Evolutionary conservation across 2,797 vertebrate genomes (phyloP).

Genomic region (Enteromius radiatus): DNA sequence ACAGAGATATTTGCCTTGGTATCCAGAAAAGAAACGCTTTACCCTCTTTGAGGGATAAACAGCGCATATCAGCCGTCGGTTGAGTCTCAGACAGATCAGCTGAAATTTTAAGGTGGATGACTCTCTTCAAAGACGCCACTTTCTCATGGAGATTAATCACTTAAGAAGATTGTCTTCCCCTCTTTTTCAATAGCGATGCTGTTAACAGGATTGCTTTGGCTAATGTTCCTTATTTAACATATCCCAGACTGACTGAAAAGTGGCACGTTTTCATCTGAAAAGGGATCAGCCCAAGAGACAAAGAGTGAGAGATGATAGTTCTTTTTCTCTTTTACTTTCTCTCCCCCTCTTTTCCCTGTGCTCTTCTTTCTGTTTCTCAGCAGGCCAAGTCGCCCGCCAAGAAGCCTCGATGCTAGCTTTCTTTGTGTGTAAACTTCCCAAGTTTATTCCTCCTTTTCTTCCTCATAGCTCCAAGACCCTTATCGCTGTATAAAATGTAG

Average conservation of each 20-base stretch:
- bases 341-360: constrained; percentile 24
- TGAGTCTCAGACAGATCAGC: constrained; percentile 49
- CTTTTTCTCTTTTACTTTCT: constrained; percentile 48
- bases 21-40: neutral
- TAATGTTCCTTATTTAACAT: constrained; percentile 75
- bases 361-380: constrained; percentile 36
- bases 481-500: constrained; percentile 20
- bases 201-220: constrained; percentile 79
- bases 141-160: constrained; percentile 81
- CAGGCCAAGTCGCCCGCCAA: constrained; percentile 28
- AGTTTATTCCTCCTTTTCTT: constrained; percentile 14
- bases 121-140: constrained; percentile 69
- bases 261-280: constrained; percentile 75
- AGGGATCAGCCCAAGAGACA: constrained; percentile 70
- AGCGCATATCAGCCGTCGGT: constrained; percentile 5
- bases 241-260: constrained; percentile 68
- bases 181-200: constrained; percentile 59
- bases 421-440: constrained; percentile 21
- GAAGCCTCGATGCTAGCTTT: constrained; percentile 27
- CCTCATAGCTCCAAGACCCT: neutral
- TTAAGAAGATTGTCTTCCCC: constrained; percentile 73
- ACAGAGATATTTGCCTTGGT: constrained; percentile 9
- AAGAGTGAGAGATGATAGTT: constrained; percentile 70
- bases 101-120: constrained; percentile 64
- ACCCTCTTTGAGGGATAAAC: constrained; percentile 30